Conservation (phyloP, 2,888 invertebrate genomes). For the Drosophila meridionalis region DNA sequence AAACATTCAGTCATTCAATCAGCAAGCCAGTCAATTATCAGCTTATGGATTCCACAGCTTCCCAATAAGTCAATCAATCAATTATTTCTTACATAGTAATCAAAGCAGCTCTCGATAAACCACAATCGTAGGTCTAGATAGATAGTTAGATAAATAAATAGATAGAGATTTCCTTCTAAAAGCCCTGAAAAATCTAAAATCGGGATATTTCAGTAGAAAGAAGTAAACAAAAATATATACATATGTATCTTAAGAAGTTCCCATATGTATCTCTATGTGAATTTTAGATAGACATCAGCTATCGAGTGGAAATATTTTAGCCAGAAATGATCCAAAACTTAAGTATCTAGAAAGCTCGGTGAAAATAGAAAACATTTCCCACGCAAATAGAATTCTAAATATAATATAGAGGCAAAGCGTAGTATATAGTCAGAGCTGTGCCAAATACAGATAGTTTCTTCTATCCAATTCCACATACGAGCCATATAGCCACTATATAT, state of each 20-base stretch:
- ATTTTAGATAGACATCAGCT: background rate
- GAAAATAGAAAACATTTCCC: background rate
- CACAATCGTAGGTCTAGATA: background rate
- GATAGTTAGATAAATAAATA: background rate
- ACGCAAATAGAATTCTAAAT: conserved; percentile 11
- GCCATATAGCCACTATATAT: background rate
- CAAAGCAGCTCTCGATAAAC: background rate
- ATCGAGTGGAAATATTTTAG: background rate
- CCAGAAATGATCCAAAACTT: background rate
- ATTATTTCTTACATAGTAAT: background rate
- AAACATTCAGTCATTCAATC: background rate
- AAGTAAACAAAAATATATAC: background rate
- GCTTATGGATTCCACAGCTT: background rate
- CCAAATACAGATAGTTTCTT: conserved; percentile 1
- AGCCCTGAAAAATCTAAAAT: background rate
- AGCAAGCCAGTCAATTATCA: background rate
- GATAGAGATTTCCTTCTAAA: background rate
- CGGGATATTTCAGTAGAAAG: background rate
- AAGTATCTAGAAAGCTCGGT: background rate
- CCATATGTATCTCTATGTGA: background rate
- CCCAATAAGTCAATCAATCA: background rate
- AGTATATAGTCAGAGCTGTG: background rate
- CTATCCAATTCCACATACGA: background rate
- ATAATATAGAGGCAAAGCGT: background rate
- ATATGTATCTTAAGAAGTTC: background rate